Conservation (phyloP, 2,113 vertebrate genomes). For the Nannobrachium achirus region DNA sequence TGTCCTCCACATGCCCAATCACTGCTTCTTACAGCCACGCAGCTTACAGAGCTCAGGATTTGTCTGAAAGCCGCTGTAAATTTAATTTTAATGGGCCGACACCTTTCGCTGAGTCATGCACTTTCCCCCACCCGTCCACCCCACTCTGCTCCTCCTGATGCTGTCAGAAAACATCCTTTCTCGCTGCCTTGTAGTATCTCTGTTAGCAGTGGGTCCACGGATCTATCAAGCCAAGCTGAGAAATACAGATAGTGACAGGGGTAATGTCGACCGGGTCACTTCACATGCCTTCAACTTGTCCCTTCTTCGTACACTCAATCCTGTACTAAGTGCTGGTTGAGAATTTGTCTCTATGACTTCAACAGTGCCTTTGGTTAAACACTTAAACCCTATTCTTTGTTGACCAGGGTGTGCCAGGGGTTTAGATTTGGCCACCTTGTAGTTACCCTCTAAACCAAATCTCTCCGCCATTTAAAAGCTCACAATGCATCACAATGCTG, state of each 20-base stretch:
- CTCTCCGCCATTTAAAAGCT: too few species aligned
- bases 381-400: conserved; percentile 15
- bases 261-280: conserved; percentile 71
- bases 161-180: conserved; percentile 76
- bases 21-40: conserved; percentile 40
- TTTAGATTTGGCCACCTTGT: too few species aligned
- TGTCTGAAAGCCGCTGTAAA: conserved; percentile 76
- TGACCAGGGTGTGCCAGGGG: too few species aligned
- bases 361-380: conserved; percentile 50
- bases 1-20: conserved; percentile 70
- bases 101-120: conserved; percentile 79
- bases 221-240: conserved; percentile 73
- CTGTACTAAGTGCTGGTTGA: conserved; percentile 43
- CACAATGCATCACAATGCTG: too few species aligned
- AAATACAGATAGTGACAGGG: conserved; percentile 72
- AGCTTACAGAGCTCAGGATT: conserved; percentile 62
- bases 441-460: too few species aligned
- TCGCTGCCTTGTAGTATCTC: conserved; percentile 67
- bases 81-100: conserved; percentile 78
- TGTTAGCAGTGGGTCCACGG: conserved; percentile 68
- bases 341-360: conserved; percentile 52
- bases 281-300: conserved; percentile 63
- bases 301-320: conserved; percentile 40
- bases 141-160: conserved; percentile 50
- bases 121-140: conserved; percentile 41